Evolutionary conservation across 2,888 invertebrate genomes (phyloP).

Genomic region (Alitta virens): DNA sequence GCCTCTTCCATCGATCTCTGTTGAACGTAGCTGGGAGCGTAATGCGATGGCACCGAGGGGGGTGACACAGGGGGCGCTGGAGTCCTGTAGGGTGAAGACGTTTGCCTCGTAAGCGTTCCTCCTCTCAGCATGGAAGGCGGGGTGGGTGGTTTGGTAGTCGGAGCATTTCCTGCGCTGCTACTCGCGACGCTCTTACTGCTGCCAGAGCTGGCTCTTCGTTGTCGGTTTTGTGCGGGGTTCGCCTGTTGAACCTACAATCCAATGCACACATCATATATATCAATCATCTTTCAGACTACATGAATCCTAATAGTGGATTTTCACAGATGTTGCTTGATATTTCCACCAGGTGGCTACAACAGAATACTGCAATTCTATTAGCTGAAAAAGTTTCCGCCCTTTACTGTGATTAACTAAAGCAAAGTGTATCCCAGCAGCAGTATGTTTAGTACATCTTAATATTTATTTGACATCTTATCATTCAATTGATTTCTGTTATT

Average conservation of each 20-base stretch:
- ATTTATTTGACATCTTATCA: no score
- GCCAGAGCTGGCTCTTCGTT: conserved; percentile 13
- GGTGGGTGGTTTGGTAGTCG: conserved; percentile 92
- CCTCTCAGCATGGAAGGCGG: conserved; percentile 70
- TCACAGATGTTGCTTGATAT: no score
- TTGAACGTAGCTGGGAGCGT: conserved; percentile 72
- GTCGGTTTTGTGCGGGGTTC: conserved; percentile 16
- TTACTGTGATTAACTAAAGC: no score
- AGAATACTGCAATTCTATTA: no score
- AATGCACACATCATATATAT: no score
- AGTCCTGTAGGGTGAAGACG: conserved; percentile 63
- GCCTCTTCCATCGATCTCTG: conserved; percentile 5
- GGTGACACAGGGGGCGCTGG: conserved; percentile 91
- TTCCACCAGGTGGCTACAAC: no score
- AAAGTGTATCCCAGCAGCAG: no score
- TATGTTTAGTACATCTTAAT: no score
- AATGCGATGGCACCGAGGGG: conserved; percentile 83
- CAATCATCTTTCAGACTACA: no score
- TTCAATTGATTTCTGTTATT: no score
- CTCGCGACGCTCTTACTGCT: not conserved
- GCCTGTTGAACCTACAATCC: not conserved
- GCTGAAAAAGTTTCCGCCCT: no score
- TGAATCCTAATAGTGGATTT: no score
- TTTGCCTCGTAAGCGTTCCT: conserved; percentile 35
- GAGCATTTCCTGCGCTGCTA: conserved; percentile 62